Evolutionary conservation across 37 sponge, comb jelly and placozoan genomes (phyloP).

Genomic region (Amphimedon queenslandica): DNA sequence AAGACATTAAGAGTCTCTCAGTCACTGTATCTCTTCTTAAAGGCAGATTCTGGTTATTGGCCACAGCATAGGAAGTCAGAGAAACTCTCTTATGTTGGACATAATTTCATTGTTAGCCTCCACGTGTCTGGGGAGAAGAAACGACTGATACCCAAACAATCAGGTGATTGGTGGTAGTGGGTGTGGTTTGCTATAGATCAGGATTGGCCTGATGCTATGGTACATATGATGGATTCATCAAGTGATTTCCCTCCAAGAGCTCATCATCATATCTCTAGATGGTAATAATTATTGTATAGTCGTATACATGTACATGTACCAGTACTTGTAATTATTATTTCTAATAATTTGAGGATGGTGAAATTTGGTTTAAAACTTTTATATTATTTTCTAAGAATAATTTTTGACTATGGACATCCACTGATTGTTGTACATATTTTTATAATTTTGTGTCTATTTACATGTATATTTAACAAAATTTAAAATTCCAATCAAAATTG

Average conservation of each 20-base stretch:
- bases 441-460: no score
- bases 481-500: no score
- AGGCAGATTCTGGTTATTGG: no score
- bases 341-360: no score
- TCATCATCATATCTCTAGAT: slow-evolving; percentile 73
- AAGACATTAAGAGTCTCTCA: background rate
- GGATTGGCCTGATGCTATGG: slow-evolving; percentile 52
- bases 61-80: slow-evolving; percentile 72
- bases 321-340: no score
- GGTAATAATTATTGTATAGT: no score
- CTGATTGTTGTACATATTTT: no score
- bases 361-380: no score
- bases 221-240: slow-evolving; percentile 56
- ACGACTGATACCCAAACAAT: background rate
- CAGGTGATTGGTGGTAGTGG: background rate
- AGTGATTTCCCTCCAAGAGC: slow-evolving; percentile 69
- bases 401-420: no score
- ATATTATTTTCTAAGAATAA: no score
- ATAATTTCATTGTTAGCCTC: slow-evolving; percentile 38
- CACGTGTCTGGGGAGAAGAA: slow-evolving; percentile 35
- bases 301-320: no score
- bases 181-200: background rate
- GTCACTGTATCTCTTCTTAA: background rate
- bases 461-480: no score
- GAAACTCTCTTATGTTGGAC: slow-evolving; percentile 40